These are phyloP conservation scores for Syndactyla subalaris DNA, from an alignment of 2,797 vertebrate genomes.

Conservation along the genomic window DNA sequence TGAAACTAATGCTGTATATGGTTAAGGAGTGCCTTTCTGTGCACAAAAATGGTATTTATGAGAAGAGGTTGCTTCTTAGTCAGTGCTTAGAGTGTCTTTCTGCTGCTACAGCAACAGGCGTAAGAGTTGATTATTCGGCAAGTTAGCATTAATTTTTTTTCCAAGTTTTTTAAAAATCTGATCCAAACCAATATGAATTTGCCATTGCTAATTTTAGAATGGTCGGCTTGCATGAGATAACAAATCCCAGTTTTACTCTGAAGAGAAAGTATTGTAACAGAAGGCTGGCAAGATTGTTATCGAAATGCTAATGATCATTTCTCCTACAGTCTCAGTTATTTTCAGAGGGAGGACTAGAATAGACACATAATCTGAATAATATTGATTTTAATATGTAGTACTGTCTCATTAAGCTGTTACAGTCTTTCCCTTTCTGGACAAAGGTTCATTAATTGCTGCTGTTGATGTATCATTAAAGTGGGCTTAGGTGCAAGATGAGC, in stretches of 20 bases:
- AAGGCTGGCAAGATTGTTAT: slow-evolving; percentile 58
- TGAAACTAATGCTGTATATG: background rate
- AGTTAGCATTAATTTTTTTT: background rate
- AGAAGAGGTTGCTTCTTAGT: background rate
- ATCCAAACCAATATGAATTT: slow-evolving; percentile 13
- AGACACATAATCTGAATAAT: slow-evolving; percentile 54
- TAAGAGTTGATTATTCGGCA: slow-evolving; percentile 4
- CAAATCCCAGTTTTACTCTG: slow-evolving; percentile 34
- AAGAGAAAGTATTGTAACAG: slow-evolving; percentile 48
- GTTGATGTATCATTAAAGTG: background rate
- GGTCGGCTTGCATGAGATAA: slow-evolving; percentile 48
- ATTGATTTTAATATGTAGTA: slow-evolving; percentile 61
- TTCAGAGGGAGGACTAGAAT: slow-evolving; percentile 50
- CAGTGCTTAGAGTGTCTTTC: background rate
- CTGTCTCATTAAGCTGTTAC: slow-evolving; percentile 51
- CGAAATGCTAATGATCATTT: slow-evolving; percentile 61
- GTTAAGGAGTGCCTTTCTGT: slow-evolving; percentile 8
- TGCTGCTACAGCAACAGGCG: slow-evolving; percentile 23
- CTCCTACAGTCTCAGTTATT: slow-evolving; percentile 45
- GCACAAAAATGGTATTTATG: slow-evolving; percentile 1
- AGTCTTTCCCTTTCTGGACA: slow-evolving; percentile 48
- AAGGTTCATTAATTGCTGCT: slow-evolving; percentile 34
- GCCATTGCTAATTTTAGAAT: slow-evolving; percentile 38
- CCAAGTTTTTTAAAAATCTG: background rate
- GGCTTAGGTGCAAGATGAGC: background rate